Evolutionary conservation across 2,888 invertebrate species (phyloP), one percentile per base, ranked within the genome.

Genomic region (Bellardia pandia): DNA sequence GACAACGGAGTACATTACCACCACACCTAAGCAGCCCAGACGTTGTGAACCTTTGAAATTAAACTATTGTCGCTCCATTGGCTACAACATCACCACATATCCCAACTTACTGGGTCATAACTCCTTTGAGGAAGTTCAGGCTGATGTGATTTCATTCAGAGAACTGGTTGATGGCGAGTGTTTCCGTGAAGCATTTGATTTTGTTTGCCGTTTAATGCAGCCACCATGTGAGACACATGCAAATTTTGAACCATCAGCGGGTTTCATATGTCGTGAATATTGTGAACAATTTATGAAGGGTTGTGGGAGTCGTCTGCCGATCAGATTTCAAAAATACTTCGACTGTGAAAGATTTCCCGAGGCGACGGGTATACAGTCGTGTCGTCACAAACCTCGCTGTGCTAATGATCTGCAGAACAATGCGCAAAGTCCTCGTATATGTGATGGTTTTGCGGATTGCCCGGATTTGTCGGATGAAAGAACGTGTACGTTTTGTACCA

Each of bases 151-250:
- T 68, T 95, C 96, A 0, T 98, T 97, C 92, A 96, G 97, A 86
- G 97, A 97, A 92, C 94, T 98, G n/a, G 96, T 98, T 8, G 98
- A 98, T 92, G 97, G 97, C 0, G 98, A 98, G 93, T 98, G 98
- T 92, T 98, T 97, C 90, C 95, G 96, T 88, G 95, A 97, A 89
- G 97, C 98, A 1, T 97, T 97, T 94, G 98, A 98, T 91, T 98
- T 98, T 91, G 96, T 98, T 7, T 98, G 98, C 91, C 96, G 97
- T 91, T 95, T 97, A 86, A 94, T 98, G 66, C 98, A 98, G 92
- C 98, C 98, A 0, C 95, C 96, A 0, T 98, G 98, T 92, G 94
- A 95, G 40, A 93, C 96, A 83, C 94, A 96, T 84, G 94, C 96
- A 16, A 96, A 97, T 0, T 86, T 91, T 16, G 92, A 93, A 82